Base-by-base conservation (phyloP, 1,140 invertebrate genomes). In the Papilio dardanus region DNA sequence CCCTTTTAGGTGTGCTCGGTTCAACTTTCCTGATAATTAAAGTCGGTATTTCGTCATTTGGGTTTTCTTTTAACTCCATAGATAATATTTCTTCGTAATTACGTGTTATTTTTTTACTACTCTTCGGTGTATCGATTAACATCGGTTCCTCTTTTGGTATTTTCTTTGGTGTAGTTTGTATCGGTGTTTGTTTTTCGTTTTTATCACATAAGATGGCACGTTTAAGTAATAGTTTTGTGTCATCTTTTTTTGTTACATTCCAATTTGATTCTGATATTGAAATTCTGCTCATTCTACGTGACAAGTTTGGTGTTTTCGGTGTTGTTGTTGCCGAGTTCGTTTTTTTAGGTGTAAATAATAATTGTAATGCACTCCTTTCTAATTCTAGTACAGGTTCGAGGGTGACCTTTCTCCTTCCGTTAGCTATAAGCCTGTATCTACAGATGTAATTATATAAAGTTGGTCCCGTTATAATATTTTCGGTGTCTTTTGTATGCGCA, bases 151-250 rank as follows among this genome's bases (percentile, higher is more conserved):
- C 81, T 75, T 83, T 86, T n/a, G 76, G 74, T 4, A 54, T 71
- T 28, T 74, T 74, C 78, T 82, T 86, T n/a, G 84, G 83, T 50
- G 85, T 86, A 5, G 50, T 30, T 69, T 86, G 88, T 78, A 82
- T 86, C 7, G 88, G 87, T 37, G 84, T 85, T 19, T 86, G 83
- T 79, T 85, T 92, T 30, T 91, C 90, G 77, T 79, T 90, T 79
- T 90, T 91, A 46, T 92, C 90, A 67, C 88, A 79, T 69, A 93
- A 81, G 54, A 94, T 93, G 21, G 93, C 92, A 82, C 92, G 88
- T 86, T 94, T 94, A 0, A 94, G 78, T 5, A 93, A 77, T n/a
- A 94, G 33, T 81, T 93, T 94, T 10, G 92, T 93, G 10, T 86
- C 86, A 81, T 93, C 91, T 83, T 87, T 89, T 76, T 93, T 93